Conservation (phyloP, 2,888 invertebrate genomes). For the Keiferia lycopersicella region DNA sequence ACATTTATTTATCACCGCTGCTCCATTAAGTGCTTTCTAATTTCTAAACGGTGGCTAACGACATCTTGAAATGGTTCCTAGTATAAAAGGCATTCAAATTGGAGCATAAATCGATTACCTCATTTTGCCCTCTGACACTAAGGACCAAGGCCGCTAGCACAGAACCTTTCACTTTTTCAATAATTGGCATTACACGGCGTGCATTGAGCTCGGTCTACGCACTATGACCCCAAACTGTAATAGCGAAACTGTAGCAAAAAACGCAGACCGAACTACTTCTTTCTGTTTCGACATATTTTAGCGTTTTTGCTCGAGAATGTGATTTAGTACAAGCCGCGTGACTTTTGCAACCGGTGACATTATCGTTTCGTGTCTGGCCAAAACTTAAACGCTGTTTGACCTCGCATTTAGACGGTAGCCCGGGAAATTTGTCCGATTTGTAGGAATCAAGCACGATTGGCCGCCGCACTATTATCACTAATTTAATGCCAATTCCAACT, state of each 20-base stretch:
- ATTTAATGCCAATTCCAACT: constrained; percentile 11
- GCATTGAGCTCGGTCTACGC: constrained; percentile 40
- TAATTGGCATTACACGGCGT: constrained; percentile 39
- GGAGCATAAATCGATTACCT: constrained; percentile 35
- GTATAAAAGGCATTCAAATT: constrained; percentile 28
- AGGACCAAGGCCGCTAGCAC: constrained; percentile 38
- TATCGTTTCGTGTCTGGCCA: constrained; percentile 71
- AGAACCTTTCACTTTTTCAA: constrained; percentile 45
- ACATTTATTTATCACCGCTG: constrained; percentile 40
- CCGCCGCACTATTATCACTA: constrained; percentile 7
- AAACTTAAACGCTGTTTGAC: constrained; percentile 67
- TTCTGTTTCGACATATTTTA: constrained; percentile 56
- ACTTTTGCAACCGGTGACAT: constrained; percentile 73
- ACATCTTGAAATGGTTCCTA: constrained; percentile 11
- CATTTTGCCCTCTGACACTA: constrained; percentile 44
- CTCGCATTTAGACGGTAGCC: constrained; percentile 54
- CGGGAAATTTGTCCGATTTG: constrained; percentile 34
- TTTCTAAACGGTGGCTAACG: neutral
- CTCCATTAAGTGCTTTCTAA: constrained; percentile 35
- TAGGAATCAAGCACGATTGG: constrained; percentile 31
- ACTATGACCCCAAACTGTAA: constrained; percentile 52
- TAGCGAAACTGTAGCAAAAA: constrained; percentile 47
- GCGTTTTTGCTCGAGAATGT: constrained; percentile 60
- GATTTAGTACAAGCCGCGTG: constrained; percentile 65
- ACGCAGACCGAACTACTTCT: constrained; percentile 40